Conservation (phyloP, 2,797 vertebrate species). For the Artibeus lituratus region DNA sequence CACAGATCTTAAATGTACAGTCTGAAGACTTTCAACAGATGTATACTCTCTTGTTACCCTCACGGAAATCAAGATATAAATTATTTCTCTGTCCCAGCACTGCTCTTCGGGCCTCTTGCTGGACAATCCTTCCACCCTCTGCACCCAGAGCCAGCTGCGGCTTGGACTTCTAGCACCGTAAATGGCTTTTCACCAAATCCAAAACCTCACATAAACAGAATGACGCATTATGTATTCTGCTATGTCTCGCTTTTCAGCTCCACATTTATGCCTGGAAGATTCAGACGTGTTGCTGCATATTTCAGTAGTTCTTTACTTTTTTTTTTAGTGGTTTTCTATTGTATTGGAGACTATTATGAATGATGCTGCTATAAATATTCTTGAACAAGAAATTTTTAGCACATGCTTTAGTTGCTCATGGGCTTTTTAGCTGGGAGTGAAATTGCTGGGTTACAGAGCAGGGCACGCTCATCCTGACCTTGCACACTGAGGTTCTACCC, state of each 20-base stretch:
- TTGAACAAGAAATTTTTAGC: background rate
- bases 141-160: background rate
- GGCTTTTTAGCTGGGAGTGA: background rate
- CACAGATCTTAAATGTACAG: background rate
- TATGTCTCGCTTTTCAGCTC: background rate
- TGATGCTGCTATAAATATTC: background rate
- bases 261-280: background rate
- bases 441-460: background rate
- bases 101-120: background rate
- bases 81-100: background rate
- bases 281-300: background rate
- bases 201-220: background rate
- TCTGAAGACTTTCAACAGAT: background rate
- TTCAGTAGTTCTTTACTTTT: background rate
- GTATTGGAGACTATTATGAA: background rate
- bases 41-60: background rate
- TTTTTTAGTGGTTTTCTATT: background rate
- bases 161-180: background rate
- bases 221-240: background rate
- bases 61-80: background rate
- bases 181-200: background rate
- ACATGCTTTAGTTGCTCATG: background rate
- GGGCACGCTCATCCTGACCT: accelerated
- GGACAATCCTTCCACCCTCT: background rate
- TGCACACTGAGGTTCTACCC: accelerated